phyloP scores from a whole-genome alignment of 2,113 vertebrate species.

The Indri indri region DNA sequence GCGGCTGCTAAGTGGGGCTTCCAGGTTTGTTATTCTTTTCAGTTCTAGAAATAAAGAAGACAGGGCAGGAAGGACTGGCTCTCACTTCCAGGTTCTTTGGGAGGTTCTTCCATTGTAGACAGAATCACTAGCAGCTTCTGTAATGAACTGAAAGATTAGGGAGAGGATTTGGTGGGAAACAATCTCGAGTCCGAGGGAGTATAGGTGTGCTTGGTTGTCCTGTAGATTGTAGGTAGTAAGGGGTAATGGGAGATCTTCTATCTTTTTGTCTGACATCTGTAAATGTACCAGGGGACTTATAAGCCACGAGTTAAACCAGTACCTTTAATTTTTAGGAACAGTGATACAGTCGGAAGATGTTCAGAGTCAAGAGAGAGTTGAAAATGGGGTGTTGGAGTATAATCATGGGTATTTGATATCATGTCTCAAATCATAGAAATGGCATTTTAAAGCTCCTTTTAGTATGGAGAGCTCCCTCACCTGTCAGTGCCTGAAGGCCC shows the following conservation, averaged over 20 bases:
- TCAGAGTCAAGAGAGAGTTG: neutral
- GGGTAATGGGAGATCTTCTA: neutral
- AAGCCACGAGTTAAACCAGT: neutral
- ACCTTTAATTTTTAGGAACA: neutral
- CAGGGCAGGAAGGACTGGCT: neutral
- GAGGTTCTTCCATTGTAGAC: neutral
- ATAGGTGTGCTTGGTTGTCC: neutral
- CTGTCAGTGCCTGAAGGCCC: neutral
- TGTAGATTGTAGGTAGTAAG: neutral
- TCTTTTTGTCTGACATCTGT: neutral
- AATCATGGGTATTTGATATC: neutral
- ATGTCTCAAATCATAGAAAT: neutral
- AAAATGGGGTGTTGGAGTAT: neutral
- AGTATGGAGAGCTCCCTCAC: neutral
- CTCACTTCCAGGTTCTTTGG: neutral
- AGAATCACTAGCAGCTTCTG: neutral
- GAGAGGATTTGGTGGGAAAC: neutral
- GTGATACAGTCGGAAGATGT: neutral
- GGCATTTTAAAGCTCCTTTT: neutral
- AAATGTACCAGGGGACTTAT: neutral
- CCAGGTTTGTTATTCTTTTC: neutral
- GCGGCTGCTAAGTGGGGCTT: neutral
- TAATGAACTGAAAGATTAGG: neutral
- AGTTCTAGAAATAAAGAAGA: neutral
- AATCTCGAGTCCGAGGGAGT: neutral